A percentile compares a stretch with the other conserved stretches of the same genome.
Evolutionary conservation across 2,888 invertebrate genomes (phyloP).

Genomic region (Catocala nupta): DNA sequence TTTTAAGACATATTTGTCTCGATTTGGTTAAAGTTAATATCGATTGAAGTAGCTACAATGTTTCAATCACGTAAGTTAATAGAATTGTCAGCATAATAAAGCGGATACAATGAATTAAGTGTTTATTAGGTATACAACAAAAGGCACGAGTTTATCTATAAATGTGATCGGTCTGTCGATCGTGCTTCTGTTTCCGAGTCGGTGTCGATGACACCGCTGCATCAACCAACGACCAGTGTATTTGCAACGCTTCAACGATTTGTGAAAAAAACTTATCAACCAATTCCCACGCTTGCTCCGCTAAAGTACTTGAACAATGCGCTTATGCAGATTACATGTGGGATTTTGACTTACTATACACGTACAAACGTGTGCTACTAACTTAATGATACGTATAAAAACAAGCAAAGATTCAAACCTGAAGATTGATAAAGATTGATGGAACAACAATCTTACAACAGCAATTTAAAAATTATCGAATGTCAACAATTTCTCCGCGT

Average conservation of each 20-base stretch:
- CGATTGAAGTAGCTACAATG: too few species aligned
- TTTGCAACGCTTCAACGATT: slow-evolving; percentile 74
- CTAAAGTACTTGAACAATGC: slow-evolving; percentile 39
- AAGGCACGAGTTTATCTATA: slow-evolving; percentile 30
- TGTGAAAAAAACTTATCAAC: slow-evolving; percentile 64
- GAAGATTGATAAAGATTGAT: background rate
- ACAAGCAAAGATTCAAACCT: background rate
- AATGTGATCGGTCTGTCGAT: slow-evolving; percentile 30
- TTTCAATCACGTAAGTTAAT: too few species aligned
- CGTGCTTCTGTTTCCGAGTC: slow-evolving; percentile 43
- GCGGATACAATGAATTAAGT: background rate
- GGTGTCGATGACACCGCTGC: slow-evolving; percentile 70
- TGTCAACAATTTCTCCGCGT: slow-evolving; percentile 55
- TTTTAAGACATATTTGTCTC: too few species aligned
- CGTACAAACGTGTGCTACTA: slow-evolving; percentile 17
- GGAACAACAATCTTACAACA: slow-evolving; percentile 1
- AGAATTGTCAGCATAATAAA: background rate
- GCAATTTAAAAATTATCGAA: slow-evolving; percentile 22
- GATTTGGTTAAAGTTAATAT: too few species aligned
- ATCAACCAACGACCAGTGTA: slow-evolving; percentile 62
- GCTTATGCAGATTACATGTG: slow-evolving; percentile 33
- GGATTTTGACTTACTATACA: slow-evolving; percentile 27
- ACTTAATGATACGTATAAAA: slow-evolving; percentile 11
- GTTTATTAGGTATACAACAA: slow-evolving; percentile 13
- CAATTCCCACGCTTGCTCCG: slow-evolving; percentile 69